Evolutionary conservation across 53 echinoderm and acorn worm species (phyloP), one percentile per base, ranked within the genome.

Genomic region (Arbacia lixula): DNA sequence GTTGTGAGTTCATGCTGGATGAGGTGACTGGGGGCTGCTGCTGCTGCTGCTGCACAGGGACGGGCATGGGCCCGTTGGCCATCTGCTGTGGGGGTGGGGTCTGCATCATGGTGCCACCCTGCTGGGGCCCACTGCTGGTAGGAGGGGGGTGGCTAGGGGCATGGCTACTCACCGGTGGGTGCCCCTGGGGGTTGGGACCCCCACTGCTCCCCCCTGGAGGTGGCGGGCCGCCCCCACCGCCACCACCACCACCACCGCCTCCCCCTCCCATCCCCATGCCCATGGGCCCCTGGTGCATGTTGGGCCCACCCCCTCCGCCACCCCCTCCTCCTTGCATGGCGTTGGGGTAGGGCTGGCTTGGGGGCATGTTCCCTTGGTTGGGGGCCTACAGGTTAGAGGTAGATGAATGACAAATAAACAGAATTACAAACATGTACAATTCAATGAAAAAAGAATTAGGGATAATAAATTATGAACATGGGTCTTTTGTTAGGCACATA

Each of bases 301-400:
- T 93, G 21, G 89, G 75, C 77, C 68, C 89, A 76, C 69, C 53
- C 72, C 83, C 79, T 60, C 60, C 77, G 6, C 72, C 72, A 66
- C 83, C 74, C 5, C 78, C 60, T 27, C 79, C 79, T 78, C 61
- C 79, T 60, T 38, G 79, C 79, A 78, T 78, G 26, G 60, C 27
- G 39, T 78, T 78, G 58, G 79, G 79, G 29, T 78, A 78, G 17
- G 35, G 79, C 42, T 78, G 79, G 79, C 40, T 78, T 58, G 79
- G 79, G 10, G 79, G 79, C 6, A 37, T 41, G 39, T 38, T 60
- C 39, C 79, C 79, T 78, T 92, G 92, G 68, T 83, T 85, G n/a
- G 88, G 92, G 51, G 86, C 75, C 86, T 86, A 56, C 6, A 20
- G 28, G 58, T 16, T 17, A 27, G 37, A 50, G 24, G 1, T 19